A percentile compares a stretch with the other conserved stretches of the same genome.
Evolutionary conservation across 2,113 vertebrate genomes (phyloP).

Genomic region (Chaetorhynchus papuensis): DNA sequence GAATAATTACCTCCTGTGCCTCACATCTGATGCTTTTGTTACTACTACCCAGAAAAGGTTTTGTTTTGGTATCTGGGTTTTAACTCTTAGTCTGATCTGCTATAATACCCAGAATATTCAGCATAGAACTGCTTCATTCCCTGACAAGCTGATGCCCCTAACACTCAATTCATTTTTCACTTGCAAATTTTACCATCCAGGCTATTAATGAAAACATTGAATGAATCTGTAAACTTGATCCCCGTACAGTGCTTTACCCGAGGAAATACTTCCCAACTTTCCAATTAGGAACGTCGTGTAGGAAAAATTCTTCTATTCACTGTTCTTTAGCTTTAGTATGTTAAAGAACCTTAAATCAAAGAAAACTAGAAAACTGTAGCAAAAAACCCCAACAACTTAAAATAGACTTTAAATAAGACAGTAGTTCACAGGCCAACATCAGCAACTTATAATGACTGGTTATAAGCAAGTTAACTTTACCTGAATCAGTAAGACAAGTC

Average conservation of each 20-base stretch:
- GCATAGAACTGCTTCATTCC: background rate
- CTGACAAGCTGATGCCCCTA: background rate
- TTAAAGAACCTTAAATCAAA: background rate
- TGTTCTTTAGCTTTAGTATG: background rate
- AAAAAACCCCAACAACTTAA: background rate
- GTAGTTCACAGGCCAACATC: background rate
- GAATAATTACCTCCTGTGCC: slow-evolving; percentile 58
- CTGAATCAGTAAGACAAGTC: background rate
- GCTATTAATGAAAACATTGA: background rate
- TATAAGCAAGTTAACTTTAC: background rate
- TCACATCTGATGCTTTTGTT: slow-evolving; percentile 33
- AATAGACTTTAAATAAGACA: background rate
- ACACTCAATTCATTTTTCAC: background rate
- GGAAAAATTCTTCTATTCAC: background rate
- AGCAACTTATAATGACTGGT: background rate
- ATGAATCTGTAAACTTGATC: background rate
- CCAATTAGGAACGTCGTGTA: fast-evolving
- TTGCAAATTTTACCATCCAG: background rate
- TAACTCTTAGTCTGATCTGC: background rate
- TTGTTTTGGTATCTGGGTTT: background rate
- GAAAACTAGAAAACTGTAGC: background rate
- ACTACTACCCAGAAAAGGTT: background rate
- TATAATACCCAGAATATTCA: background rate
- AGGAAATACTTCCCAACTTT: background rate
- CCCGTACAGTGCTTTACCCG: background rate